Evolutionary conservation across 2,113 vertebrate species (phyloP), one percentile per base, ranked within the genome.

Genomic region (Azemiops feae): DNA sequence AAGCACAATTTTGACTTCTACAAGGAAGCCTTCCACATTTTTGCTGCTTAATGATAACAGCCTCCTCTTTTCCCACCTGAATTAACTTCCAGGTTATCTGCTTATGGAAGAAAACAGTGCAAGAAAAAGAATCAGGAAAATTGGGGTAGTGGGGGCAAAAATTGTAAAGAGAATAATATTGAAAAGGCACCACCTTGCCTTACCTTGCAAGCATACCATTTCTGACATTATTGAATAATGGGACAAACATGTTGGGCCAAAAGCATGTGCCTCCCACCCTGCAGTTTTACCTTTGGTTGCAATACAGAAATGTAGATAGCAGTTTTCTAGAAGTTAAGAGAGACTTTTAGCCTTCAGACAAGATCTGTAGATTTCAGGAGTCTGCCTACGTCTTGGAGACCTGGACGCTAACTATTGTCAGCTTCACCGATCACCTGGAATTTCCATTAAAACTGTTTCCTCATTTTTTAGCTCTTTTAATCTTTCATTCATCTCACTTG

Each of bases 381-480:
- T 34, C 27, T 90, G 43, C 58, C 89, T 64, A 52, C 39, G 8
- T 58, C 89, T 23, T 60, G 89, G 58, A 69, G 45, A n/a, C 58
- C 27, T 4, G 27, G 45, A 1, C 58, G 4, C 45, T n/a, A 55
- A 47, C 89, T n/a, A 30, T 90, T 52, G 50, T 30, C 89, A 50
- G 58, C 58, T 90, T 90, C 89, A 90, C 45, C 10, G 89, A 69
- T n/a, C 45, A 52, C 45, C 30, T 23, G 89, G 89, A 90, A 90
- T 90, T 58, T 30, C 43, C 58, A 90, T 90, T 89, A 90, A 90
- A 90, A 90, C 2, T n/a, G 45, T 90, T 90, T 90, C 89, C 89
- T 90, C 58, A 52, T 69, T 90, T 90, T 90, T 90, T 47, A 50
- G 43, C 58, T 20, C 58, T 52, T 90, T 90, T 50, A 90, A 69